Evolutionary conservation across 2,113 vertebrate species (phyloP), one percentile per base, ranked within the genome.

Genomic region (Taurulus bubalis): DNA sequence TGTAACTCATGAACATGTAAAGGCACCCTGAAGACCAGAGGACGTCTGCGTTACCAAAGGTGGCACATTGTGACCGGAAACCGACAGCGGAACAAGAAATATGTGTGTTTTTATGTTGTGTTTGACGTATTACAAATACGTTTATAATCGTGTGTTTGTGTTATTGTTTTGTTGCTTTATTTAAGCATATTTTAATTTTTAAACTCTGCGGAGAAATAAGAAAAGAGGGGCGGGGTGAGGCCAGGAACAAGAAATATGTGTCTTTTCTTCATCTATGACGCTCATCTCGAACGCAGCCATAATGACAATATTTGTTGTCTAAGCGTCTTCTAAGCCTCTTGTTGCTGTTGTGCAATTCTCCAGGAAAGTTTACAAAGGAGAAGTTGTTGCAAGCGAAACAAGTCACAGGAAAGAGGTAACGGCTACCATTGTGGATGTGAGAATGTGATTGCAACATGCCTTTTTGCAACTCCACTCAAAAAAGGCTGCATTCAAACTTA

Each of bases 331-430:
- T 40, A n/a, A n/a, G 18, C 11, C 7, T 49, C 16, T 65, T 32
- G 4, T 53, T 51, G 30, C 11, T 20, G 40, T 76, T 85, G 28
- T 8, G 10, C 67, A 74, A 82, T 68, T 51, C 1, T 0, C 11
- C 0, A 3, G 1, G 18, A 55, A 10, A 22, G 42, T 14, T n/a
- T 8, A 60, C 14, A 83, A 83, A 30, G 1, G 53, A 64, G 77
- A 77, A 76, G 72, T 74, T 58, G 14, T 6, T 15, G 24, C 16
- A 56, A 67, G 30, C 40, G 40, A 71, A 58, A 65, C 1, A 55
- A 32, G 42, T 79, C 16, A 59, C 7, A 4, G 1, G 8, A 18
- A 38, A 14, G 9, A 67, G 11, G 64, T 51, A 0, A 6, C 12
- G 22, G 16, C 8, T 9, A 3, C 0, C 8, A n/a, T 1, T 34